phyloP scores from a whole-genome alignment of 2,888 invertebrate genomes.

The Tipula unca region DNA sequence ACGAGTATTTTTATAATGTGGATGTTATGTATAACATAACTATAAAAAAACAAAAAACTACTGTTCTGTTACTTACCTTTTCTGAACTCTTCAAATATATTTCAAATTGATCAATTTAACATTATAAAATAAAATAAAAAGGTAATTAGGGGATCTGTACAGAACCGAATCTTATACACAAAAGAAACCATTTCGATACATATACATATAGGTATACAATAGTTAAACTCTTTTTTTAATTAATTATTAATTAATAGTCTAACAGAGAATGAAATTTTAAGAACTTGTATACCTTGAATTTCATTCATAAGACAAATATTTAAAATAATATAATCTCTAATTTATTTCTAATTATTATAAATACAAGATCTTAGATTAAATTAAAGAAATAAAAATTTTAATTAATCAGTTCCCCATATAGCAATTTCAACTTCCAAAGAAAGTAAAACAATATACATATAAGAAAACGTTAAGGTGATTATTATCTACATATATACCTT shows the following conservation, averaged over 20 bases:
- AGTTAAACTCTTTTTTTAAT: neutral
- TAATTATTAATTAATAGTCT: neutral
- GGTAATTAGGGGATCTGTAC: neutral
- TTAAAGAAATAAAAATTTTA: neutral
- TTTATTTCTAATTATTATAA: neutral
- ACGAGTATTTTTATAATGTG: neutral
- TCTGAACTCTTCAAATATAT: too few species aligned
- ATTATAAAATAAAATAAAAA: neutral
- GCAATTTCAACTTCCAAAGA: neutral
- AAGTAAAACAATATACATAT: neutral
- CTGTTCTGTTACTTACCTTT: neutral
- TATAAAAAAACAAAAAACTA: too few species aligned
- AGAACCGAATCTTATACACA: neutral
- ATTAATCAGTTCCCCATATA: neutral
- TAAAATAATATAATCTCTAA: neutral
- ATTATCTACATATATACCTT: neutral
- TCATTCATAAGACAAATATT: neutral
- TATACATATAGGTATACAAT: neutral
- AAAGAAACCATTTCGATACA: neutral
- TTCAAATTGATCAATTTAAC: neutral
- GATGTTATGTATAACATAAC: neutral
- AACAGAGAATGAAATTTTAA: neutral
- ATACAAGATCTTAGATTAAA: neutral
- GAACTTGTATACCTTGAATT: neutral
- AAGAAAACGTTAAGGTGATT: neutral